Evolutionary conservation across 1,140 invertebrate species (phyloP), one percentile per base, ranked within the genome.

Genomic region (Goniozus legneri): DNA sequence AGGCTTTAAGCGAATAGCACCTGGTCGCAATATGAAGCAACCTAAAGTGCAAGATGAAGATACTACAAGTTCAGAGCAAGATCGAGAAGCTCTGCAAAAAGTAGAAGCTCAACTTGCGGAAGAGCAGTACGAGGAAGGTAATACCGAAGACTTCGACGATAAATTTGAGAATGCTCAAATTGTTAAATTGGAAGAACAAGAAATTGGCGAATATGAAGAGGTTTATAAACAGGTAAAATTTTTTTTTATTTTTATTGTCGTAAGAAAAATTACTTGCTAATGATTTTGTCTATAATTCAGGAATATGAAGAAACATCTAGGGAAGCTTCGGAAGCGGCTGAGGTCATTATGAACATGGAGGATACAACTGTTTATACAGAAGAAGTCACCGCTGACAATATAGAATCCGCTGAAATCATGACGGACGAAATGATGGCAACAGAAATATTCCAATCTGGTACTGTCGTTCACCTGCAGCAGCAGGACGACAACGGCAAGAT

Each of bases 1-100:
- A 14, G 74, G 74, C 8, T 76, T 76, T 33, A 76, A 76, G 41
- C 54, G 74, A 21, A 73, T 72, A 20, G 67, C 70, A 3, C 55
- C 64, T 7, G 63, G 64, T 7, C 62, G 71, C 30, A 68, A 67
- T 37, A 59, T 56, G 19, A 67, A 67, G 35, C 57, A 62, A 13
- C 30, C 37, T 2, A 57, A 56, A 46, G 13, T 35, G 1, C 44
- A 38, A 14, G 20, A 52, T 16, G 53, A 56, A 2, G 60, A 73
- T 34, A 60, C 60, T 2, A 64, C 60, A 0, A 38, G 53, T 33
- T 71, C 65, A 1, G 65, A 69, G 20, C 63, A 65, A 2, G 67
- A 69, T 6, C 60, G 62, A 8, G 34, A 50, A 24, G 20, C 32
- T 16, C 2, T 34, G 7, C 42, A 35, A 24, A 47, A 50, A n/a